Base-by-base conservation (phyloP, 2,797 vertebrate genomes). In the Alfaro cultratus region DNA sequence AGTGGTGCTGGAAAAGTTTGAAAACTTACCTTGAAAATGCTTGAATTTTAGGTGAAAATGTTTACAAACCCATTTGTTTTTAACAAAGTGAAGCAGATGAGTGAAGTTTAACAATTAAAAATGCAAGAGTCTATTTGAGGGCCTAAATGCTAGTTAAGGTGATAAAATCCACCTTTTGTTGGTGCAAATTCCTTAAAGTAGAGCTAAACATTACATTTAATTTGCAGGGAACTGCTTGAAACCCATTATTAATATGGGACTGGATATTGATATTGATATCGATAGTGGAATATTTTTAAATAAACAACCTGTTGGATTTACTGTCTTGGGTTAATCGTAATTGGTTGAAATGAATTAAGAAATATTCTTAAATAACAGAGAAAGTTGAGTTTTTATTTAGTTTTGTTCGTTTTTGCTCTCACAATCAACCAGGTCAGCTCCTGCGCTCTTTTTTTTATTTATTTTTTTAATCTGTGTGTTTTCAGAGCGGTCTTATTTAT, bases 401-500 rank as follows among this genome's bases (percentile, higher is more conserved):
- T 51, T 53, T 26, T 53, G 51, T 3, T 53, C 10, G 51, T 53
- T 53, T 53, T 57, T 15, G 5, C 3, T 68, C n/a, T 45, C 12
- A 23, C 67, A 41, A 75, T 45, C 74, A 67, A 26, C 26, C 16
- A 77, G 64, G 68, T 34, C 34, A 34, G 34, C 34, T 34, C 1
- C 75, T 86, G 80, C 77, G 73, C 79, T 68, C 74, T 67, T 13
- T 60, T 31, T 57, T 57, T 53, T 26, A n/a, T n/a, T 26, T 11
- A 23, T 85, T 80, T 86, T 26, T 86, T 26, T 75, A 36, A 87
- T 73, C 68, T 74, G 71, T 85, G 46, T 12, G 64, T 89, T 83
- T 93, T 92, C 89, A 87, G 21, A 89, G 73, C 90, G 77, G 72
- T 76, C 80, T 90, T 83, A 91, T 84, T 90, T 83, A 91, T 84